Percentiles rank a stretch among this genome's conserved stretches.
Conservation (phyloP, 2,888 invertebrate genomes). For the Gerosis bhagava region DNA sequence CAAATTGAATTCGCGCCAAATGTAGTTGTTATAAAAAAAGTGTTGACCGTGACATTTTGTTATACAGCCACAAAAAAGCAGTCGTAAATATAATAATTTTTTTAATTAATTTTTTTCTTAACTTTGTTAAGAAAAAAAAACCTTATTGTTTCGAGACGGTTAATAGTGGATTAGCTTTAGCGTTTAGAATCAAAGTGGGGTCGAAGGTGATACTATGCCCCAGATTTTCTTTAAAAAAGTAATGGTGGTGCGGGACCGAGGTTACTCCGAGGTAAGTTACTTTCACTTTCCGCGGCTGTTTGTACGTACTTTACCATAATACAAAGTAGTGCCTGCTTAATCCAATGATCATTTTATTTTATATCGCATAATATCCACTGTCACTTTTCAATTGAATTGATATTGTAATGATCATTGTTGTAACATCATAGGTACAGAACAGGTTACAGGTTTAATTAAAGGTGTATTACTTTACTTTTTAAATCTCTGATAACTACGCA, state of each 20-base stretch:
- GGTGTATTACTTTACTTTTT: no score
- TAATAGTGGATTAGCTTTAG: conserved; percentile 14
- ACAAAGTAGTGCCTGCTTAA: conserved; percentile 5
- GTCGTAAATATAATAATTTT: conserved; percentile 21
- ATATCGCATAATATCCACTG: no score
- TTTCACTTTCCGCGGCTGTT: conserved; percentile 64
- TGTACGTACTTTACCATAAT: conserved; percentile 26
- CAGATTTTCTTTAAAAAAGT: conserved; percentile 81
- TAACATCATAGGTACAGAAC: no score
- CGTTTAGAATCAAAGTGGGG: conserved; percentile 29
- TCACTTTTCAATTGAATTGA: no score
- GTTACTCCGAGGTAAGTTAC: conserved; percentile 73
- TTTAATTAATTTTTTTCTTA: no score
- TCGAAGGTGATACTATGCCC: conserved; percentile 68
- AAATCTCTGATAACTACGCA: no score
- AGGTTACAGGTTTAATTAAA: no score
- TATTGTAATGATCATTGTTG: no score
- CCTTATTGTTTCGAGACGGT: conserved; percentile 3
- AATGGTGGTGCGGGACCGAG: conserved; percentile 73
- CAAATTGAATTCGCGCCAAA: conserved; percentile 32
- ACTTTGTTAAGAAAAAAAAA: no score
- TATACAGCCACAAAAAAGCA: conserved; percentile 32
- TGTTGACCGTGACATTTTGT: conserved; percentile 36
- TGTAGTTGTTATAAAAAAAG: conserved; percentile 19
- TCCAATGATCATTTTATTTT: not conserved